Evolutionary conservation across 2,113 vertebrate species (phyloP), one percentile per base, ranked within the genome.

Genomic region (Psophia crepitans): DNA sequence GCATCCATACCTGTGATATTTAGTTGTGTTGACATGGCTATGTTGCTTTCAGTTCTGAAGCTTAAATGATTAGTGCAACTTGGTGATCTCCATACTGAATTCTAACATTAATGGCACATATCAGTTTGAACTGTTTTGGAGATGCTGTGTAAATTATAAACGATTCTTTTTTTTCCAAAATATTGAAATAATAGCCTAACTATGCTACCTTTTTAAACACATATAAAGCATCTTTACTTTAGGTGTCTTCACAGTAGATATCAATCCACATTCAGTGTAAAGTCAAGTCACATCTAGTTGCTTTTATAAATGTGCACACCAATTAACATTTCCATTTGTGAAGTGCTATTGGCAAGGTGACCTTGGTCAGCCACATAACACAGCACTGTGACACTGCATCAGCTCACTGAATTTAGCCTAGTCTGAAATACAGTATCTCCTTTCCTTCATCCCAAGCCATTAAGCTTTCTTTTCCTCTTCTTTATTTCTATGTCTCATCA

Each of bases 401-500:
- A 73, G 12, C 24, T 81, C 35, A 24, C 48, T 26, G 75, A 87
- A 90, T 88, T 78, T 78, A 86, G 41, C 60, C 16, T 79, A 17
- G 26, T 88, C 61, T 80, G 82, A 95, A 96, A 88, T 69, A 68
- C 2, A 0, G 33, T 14, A 60, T 23, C 13, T 74, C 21, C 49
- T 66, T 80, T 88, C 54, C 26, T 95, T 22, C 51, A 74, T 44
- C n/a, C 20, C 32, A 49, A 89, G n/a, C 46, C 54, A 84, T 90
- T 91, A 87, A 70, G n/a, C 26, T 91, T 87, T 70, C 48, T 94
- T 94, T 86, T 77, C 22, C n/a, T 76, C 44, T 79, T 66, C 33
- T 94, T 85, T 93, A 39, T 90, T 96, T 97, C 89, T 80, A 3
- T 71, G 32, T 80, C 61, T 90, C 46, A 57, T 84, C 39, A 46